Evolutionary conservation across 2,888 invertebrate genomes (phyloP).

Genomic region (Pollenia amentaria): DNA sequence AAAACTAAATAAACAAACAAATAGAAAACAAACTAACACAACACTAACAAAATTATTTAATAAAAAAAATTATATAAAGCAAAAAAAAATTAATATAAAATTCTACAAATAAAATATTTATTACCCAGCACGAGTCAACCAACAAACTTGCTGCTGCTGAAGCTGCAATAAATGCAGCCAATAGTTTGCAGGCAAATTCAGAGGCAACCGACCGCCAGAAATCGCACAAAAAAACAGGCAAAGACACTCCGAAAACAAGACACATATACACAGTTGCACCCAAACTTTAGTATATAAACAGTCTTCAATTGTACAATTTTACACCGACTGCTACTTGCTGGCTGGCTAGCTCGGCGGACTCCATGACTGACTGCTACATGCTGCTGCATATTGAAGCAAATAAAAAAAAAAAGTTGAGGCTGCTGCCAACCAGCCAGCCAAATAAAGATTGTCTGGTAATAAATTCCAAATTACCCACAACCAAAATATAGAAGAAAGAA

Average conservation of each 20-base stretch:
- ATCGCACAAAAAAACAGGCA: conserved; percentile 38
- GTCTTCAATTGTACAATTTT: conserved; percentile 50
- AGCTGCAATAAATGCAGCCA: conserved; percentile 55
- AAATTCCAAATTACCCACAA: conserved; percentile 73
- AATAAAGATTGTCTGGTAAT: conserved; percentile 65
- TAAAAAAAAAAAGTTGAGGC: conserved; percentile 1
- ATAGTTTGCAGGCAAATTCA: conserved; percentile 58
- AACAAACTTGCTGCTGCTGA: conserved; percentile 12
- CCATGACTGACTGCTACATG: conserved; percentile 48
- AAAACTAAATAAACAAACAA: conserved; percentile 36
- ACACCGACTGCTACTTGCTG: conserved; percentile 66
- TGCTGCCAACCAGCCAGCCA: conserved; percentile 47
- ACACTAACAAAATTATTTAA: background rate
- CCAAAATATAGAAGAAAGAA: conserved; percentile 53
- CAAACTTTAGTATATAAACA: conserved; percentile 19
- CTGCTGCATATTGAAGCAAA: background rate
- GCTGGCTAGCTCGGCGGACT: conserved; percentile 9
- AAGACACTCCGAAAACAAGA: conserved; percentile 37
- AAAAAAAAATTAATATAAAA: conserved; percentile 56
- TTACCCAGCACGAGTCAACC: conserved; percentile 73
- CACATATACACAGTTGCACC: background rate
- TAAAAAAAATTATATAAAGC: conserved; percentile 16
- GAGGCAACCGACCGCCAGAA: conserved; percentile 58
- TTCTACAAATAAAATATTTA: conserved; percentile 73
- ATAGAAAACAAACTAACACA: background rate